Percentiles rank a stretch among this genome's conserved stretches.
phyloP scores from a whole-genome alignment of 2,797 vertebrate genomes.

The Ptychobarbus kaznakovi region DNA sequence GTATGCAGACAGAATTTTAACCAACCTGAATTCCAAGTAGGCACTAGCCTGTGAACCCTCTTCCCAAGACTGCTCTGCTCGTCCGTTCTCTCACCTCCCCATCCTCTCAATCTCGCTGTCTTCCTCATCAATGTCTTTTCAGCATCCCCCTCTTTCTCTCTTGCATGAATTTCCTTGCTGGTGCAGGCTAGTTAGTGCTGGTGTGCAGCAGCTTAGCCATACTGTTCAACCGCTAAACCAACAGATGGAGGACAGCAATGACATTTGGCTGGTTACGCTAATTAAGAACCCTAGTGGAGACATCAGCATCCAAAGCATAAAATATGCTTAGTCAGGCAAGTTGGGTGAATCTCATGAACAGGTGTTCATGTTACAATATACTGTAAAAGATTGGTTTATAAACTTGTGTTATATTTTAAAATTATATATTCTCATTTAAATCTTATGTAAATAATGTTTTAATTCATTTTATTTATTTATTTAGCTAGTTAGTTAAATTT shows the following conservation, averaged over 20 bases:
- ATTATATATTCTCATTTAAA: background rate
- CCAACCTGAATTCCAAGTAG: conserved; percentile 39
- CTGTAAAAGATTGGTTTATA: background rate
- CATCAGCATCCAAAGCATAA: background rate
- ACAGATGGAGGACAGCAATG: background rate
- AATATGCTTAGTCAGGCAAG: background rate
- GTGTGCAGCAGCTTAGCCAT: background rate
- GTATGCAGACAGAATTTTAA: conserved; percentile 59
- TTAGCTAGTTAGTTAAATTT: background rate
- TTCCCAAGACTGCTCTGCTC: conserved; percentile 5
- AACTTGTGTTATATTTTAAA: no score
- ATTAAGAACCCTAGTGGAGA: background rate
- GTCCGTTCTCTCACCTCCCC: conserved; percentile 21
- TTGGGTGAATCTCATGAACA: background rate
- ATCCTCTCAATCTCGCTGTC: conserved; percentile 25
- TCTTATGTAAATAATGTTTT: background rate
- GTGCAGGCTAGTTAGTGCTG: conserved; percentile 2
- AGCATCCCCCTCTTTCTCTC: background rate
- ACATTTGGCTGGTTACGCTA: background rate
- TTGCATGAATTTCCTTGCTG: conserved; percentile 15
- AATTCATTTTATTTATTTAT: background rate
- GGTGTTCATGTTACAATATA: background rate
- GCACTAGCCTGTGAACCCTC: conserved; percentile 33
- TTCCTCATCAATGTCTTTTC: conserved; percentile 64
- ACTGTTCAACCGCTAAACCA: background rate